These are phyloP conservation scores for Tringa solitaria DNA, from an alignment of 2,113 vertebrate genomes.

Conservation along the genomic window DNA sequence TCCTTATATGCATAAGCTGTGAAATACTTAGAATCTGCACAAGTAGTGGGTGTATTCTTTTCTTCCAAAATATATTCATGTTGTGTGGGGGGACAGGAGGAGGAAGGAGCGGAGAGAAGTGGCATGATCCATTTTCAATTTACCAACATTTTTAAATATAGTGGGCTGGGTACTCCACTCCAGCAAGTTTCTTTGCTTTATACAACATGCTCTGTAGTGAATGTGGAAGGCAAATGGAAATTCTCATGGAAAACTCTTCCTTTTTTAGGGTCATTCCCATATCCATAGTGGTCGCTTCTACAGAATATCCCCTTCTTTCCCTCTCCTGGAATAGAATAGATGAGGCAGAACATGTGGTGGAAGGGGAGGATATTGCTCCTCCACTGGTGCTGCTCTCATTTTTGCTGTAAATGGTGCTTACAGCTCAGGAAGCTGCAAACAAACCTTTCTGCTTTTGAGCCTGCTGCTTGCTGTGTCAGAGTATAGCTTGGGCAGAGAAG, in stretches of 20 bases:
- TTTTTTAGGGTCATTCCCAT: background rate
- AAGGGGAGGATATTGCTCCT: background rate
- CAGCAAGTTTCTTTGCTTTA: background rate
- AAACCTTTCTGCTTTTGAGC: background rate
- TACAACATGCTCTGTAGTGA: background rate
- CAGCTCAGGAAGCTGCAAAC: background rate
- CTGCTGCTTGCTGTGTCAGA: background rate
- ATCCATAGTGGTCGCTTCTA: background rate
- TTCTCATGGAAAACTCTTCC: background rate
- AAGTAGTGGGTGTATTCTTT: slow-evolving; percentile 1
- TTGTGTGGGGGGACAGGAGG: background rate
- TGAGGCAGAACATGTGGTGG: background rate
- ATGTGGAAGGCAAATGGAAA: background rate
- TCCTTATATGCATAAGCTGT: background rate
- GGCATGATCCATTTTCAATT: background rate
- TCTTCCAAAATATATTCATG: background rate
- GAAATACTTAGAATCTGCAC: background rate
- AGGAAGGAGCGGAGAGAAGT: background rate
- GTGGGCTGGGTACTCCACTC: background rate
- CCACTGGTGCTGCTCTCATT: background rate
- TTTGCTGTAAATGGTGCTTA: background rate
- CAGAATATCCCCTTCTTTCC: background rate
- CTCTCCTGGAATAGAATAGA: background rate
- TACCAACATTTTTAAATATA: background rate
- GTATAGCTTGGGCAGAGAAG: background rate